A percentile compares a stretch with the other conserved stretches of the same genome.
Evolutionary conservation across 2,113 vertebrate species (phyloP).

Genomic region (Terrapene triunguis): DNA sequence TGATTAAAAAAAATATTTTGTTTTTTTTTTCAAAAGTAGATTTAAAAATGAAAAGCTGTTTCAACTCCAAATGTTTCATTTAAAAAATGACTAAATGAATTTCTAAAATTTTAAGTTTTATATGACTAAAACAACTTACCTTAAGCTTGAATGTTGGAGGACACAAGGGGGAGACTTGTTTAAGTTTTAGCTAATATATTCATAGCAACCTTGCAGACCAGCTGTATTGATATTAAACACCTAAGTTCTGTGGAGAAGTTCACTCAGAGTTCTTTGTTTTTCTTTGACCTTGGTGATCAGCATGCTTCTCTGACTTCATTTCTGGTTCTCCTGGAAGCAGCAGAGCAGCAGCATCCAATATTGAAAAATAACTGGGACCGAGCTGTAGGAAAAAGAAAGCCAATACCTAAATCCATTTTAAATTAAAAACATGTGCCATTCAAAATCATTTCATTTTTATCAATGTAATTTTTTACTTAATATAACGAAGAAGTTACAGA

Average conservation of each 20-base stretch:
- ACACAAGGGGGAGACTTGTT: neutral
- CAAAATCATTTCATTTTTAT: neutral
- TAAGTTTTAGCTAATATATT: neutral
- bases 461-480: neutral
- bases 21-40: no score
- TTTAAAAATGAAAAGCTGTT: no score
- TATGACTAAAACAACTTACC: neutral
- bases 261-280: accelerated
- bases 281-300: neutral
- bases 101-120: no score
- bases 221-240: neutral
- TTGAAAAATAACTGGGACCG: neutral
- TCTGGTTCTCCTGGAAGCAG: neutral
- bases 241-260: neutral
- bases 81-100: neutral
- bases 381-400: neutral
- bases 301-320: neutral
- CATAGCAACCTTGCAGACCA: accelerated
- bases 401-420: neutral
- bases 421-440: neutral
- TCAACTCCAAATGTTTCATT: neutral
- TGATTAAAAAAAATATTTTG: no score
- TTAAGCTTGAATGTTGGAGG: neutral
- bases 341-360: neutral
- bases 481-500: neutral